Evolutionary conservation across 2,797 vertebrate genomes (phyloP), one percentile per base, ranked within the genome.

Genomic region (Babyrousa celebensis): DNA sequence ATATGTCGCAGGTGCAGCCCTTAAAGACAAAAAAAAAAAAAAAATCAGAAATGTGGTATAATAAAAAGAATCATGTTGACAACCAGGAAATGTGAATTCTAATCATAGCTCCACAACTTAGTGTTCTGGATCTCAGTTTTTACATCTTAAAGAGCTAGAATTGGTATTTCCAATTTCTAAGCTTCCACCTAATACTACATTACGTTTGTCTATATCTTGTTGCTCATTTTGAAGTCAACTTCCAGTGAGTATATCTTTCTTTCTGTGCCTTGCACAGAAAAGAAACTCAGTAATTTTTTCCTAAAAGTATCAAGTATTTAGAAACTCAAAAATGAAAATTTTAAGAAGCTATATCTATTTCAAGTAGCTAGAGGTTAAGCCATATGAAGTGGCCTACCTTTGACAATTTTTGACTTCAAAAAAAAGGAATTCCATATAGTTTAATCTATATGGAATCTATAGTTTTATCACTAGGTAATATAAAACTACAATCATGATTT

Each of bases 241-340:
- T 78, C 79, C 74, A 62, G 15, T 27, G 23, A 93, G 29, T 78
- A 65, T 15, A 43, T 78, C 16, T 94, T 85, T 92, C 21, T 92
- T 95, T 62, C 29, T 23, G 1, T 86, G 62, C 20, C 17, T 23
- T 91, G 21, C 11, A 92, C 5, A 94, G 40, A 85, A 95, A 85
- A 65, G 58, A 1, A 36, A 18, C n/a, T 85, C 9, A 58, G 25
- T 70, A 71, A 72, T 78, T 63, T 71, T 32, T 48, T 8, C 67
- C 29, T 36, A 68, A 85, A 91, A 94, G 58, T 58, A 78, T 74
- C 21, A 91, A 85, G 17, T 89, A 96, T 83, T 96, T 72, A 88
- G 27, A 93, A 91, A 85, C 74, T 71, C 12, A 85, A 77, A 96
- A 85, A 85, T 96, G 56, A 92, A 82, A 16, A 91, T 25, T 67